Evolutionary conservation across 2,797 vertebrate genomes (phyloP), one percentile per base, ranked within the genome.

Genomic region (Allochrocebus solatus): DNA sequence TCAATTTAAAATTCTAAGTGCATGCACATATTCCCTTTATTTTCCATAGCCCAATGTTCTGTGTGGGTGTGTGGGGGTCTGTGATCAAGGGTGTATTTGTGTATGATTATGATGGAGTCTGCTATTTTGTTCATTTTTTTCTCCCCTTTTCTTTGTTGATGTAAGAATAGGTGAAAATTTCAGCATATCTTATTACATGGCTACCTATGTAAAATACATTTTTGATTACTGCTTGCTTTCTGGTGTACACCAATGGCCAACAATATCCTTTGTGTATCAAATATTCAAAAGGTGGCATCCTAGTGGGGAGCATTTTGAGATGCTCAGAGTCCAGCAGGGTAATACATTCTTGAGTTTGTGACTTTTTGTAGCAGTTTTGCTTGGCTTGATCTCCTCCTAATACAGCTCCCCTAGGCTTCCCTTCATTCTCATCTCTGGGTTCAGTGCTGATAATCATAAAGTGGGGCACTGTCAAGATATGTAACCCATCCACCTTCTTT

Each of bases 361-460:
- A 67, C 30, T n/a, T 67, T 67, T 33, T 67, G 21, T 12, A 75
- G n/a, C 33, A 53, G 1, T 64, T 93, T 64, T 96, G 16, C 7
- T 61, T 86, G 50, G 16, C 39, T 95, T 78, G n/a, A 43, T 61
- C 17, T 94, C 21, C n/a, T 93, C 8, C 53, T 89, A 75, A 48
- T 2, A 46, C 2, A 82, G 17, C n/a, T 59, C 5, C n/a, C 12
- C 1, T 13, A 33, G 53, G 7, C 6, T 67, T 3, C 16, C 39
- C 4, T 12, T 24, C 10, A 24, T 16, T 24, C 9, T 82, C 9
- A 36, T 50, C 64, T 89, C 13, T 93, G 16, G 13, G 36, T 0
- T 82, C 41, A 57, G 22, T 12, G 1, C 14, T 82, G 17, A 8
- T 48, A 17, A 91, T 85, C 43, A 28, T 14, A 84, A 3, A 6